These are phyloP conservation scores for Leptura quadrifasciata DNA, from an alignment of 2,888 invertebrate genomes.

Conservation along the genomic window DNA sequence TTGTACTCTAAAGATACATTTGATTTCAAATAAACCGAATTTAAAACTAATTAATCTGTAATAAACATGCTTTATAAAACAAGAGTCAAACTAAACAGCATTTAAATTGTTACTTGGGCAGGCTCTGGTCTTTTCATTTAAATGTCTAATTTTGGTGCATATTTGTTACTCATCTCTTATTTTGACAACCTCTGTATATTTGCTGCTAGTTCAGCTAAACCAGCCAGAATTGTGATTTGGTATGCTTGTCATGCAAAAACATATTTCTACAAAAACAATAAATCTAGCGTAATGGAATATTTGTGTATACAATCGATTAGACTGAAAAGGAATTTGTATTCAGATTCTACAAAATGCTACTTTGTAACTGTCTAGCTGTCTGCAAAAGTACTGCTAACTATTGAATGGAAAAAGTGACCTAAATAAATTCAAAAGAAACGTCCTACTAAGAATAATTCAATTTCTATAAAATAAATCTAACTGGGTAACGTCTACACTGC, in stretches of 20 bases:
- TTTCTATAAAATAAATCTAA: background rate
- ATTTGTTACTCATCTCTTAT: too few relatives aligned
- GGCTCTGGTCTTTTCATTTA: too few relatives aligned
- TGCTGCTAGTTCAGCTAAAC: background rate
- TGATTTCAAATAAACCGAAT: too few relatives aligned
- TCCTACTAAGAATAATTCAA: background rate
- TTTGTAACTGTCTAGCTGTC: background rate
- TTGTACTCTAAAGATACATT: too few relatives aligned
- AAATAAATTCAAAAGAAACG: constrained; percentile 3
- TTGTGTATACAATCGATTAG: constrained; percentile 16
- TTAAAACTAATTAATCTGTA: too few relatives aligned
- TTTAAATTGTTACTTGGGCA: too few relatives aligned
- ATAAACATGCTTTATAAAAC: too few relatives aligned
- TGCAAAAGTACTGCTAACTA: constrained; percentile 16
- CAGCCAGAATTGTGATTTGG: background rate
- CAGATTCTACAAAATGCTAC: background rate
- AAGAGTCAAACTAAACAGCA: too few relatives aligned
- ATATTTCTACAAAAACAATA: constrained; percentile 19
- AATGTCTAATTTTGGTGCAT: too few relatives aligned
- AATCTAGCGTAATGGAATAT: constrained; percentile 10
- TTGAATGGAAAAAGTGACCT: background rate
- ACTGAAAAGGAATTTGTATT: constrained; percentile 4
- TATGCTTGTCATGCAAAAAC: constrained; percentile 26
- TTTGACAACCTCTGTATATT: background rate
- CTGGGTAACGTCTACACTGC: background rate